Base-by-base conservation (phyloP, 2,113 vertebrate species). In the Plotosus lineatus region DNA sequence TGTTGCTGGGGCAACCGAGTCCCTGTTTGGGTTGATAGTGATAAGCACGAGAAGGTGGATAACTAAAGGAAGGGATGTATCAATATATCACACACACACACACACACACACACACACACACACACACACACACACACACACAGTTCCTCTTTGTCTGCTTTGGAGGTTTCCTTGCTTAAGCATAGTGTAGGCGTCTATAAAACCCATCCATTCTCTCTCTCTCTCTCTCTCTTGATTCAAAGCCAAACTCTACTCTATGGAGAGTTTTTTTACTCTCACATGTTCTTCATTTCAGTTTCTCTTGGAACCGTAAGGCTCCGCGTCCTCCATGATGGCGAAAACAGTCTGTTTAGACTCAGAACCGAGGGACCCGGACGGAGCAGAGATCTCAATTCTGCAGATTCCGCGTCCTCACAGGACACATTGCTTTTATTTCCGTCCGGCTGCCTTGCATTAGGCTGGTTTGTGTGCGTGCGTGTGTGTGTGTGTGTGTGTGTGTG, bases 201-300 rank as follows among this genome's bases (percentile, higher is more conserved):
- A 76, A 28, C 3, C 28, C 71, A 15, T 74, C 55, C 77, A 50
- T 48, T 65, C 78, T 69, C 42, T 50, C 28, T 40, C 63, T 23
- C 36, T 40, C 63, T 46, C 66, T 69, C 66, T 69, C 38, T 42
- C 23, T 28, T 14, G 55, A 17, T 71, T 84, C 56, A 73, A 51
- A 2, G 60, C 74, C 65, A 72, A 58, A 33, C 48, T 65, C 79
- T 80, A 17, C 56, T 77, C 56, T 65, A 63, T 17, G 61, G 78
- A 81, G 79, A 33, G 46, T 75, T 81, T 65, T 87, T 61, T 92
- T 86, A 92, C 81, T 77, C 73, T 82, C 83, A 76, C 55, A 51
- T 38, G 33, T 69, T 93, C 83, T 90, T 46, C 46, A 21, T 72
- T 82, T 87, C 87, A 89, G 86, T 92, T 94, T 92, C 94, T 94